phyloP scores from a whole-genome alignment of 2,797 vertebrate species.

The Poeciliopsis gracilis region DNA sequence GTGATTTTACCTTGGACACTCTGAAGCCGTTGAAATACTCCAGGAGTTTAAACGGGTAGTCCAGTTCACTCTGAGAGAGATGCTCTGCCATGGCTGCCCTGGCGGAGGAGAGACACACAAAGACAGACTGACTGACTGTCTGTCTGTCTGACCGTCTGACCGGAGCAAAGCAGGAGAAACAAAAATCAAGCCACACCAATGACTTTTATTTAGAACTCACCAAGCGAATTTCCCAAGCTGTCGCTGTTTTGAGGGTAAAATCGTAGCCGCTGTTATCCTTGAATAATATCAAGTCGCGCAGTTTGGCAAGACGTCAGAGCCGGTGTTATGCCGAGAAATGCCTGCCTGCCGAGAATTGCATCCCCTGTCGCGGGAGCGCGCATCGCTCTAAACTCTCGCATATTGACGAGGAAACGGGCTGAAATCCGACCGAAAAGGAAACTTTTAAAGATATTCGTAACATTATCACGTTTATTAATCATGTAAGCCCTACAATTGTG shows the following conservation, averaged over 20 bases:
- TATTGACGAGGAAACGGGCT: no score
- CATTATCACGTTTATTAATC: no score
- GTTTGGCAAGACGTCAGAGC: background rate
- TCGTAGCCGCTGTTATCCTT: background rate
- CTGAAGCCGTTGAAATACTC: slow-evolving; percentile 82
- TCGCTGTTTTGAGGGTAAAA: background rate
- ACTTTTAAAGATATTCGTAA: no score
- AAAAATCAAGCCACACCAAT: background rate
- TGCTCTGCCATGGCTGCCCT: slow-evolving; percentile 73
- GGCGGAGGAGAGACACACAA: slow-evolving; percentile 5
- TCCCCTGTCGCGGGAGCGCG: no score
- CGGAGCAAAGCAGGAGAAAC: background rate
- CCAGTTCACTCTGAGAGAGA: slow-evolving; percentile 81
- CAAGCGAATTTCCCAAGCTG: background rate
- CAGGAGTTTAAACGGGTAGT: slow-evolving; percentile 81
- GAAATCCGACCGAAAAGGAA: no score
- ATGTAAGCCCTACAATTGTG: no score
- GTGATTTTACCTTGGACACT: slow-evolving; percentile 74
- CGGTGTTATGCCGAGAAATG: no score
- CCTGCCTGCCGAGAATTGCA: no score
- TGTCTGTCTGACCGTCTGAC: background rate
- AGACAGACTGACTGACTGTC: background rate
- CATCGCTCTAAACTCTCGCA: no score
- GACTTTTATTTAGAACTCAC: background rate
- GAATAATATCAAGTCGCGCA: background rate